Evolutionary conservation across 2,797 vertebrate genomes (phyloP), one percentile per base, ranked within the genome.

Genomic region (Rhinoraja longicauda): DNA sequence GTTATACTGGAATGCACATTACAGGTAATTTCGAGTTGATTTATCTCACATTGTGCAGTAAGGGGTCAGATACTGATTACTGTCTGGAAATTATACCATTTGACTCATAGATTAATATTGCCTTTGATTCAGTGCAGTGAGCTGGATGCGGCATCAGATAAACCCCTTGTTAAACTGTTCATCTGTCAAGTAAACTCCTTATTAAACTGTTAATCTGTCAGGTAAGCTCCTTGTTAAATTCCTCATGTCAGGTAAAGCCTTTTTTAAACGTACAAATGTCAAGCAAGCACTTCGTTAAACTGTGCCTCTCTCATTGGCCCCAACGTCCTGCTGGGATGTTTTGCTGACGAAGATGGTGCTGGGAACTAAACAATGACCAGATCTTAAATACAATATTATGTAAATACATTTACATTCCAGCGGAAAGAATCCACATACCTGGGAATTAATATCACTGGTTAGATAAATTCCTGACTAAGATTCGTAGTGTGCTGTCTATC

Each of bases 151-250:
- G 6, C n/a, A 88, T 88, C 84, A 67, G 84, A 62, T 88, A 88
- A 88, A 88, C 84, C 62, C 84, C 84, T 88, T 88, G 84, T 88
- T 88, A 88, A 88, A 88, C n/a, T 88, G 84, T 88, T 88, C n/a
- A 88, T 88, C 84, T 88, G 84, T 88, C 84, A 88, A 88, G 84
- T 67, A 88, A 88, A 88, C 84, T 88, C 84, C 59, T 36, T 88
- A 88, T 88, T 88, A 88, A 88, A 67, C 59, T 67, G 84, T 88
- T 88, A 88, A 88, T 88, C 84, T 88, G 62, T 88, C 84, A 88
- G 62, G 59, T 88, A 88, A 88, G 67, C 84, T 88, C n/a, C 84
- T 36, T 88, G 62, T 88, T 36, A 88, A 64, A 88, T 36, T 88
- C n/a, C 64, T 21, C 84, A 88, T 21, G 62, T 88, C 84, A 88